Evolutionary conservation across 2,888 invertebrate genomes (phyloP), one percentile per base, ranked within the genome.

Genomic region (Lamellibrachia columna): DNA sequence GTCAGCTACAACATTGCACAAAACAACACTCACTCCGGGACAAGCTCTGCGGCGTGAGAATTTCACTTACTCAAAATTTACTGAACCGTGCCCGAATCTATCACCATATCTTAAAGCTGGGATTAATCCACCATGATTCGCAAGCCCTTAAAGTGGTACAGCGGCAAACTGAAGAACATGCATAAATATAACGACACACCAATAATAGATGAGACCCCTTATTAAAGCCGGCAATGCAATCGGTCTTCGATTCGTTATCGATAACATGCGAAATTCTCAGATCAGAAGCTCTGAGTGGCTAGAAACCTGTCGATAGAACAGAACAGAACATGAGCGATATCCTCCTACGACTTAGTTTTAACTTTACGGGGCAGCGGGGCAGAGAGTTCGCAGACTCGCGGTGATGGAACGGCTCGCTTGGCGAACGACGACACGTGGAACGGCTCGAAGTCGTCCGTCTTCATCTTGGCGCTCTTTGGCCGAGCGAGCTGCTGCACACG

Each of bases 361-460:
- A 91, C 91, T n/a, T 91, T 91, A 3, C 91, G 52, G 15, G 91
- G 91, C 7, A 91, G 53, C n/a, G 91, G 91, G 11, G 15, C 53
- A 11, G 91, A 91, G n/a, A 91, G 58, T 53, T 91, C 91, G 58
- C 28, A 40, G 55, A 91, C 91, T 11, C 91, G 53, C 2, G 91
- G 53, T 4, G 91, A 91, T 15, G 91, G 55, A 4, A 91, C 58
- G 9, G 91, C 91, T 53, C 58, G 53, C 91, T 55, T 91, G 40
- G 91, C 91, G 75, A 75, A 75, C 11, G 75, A n/a, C 22, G 75
- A 75, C 0, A 96, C 95, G 93, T 94, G 94, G 94, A 96, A 96
- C 0, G 96, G 96, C 92, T 96, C 96, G 91, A 94, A 96, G 93
- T 96, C 96, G 92, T 96, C 95, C 90, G 95, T 95, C 52, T 95